phyloP scores from a whole-genome alignment of 2,113 vertebrate genomes.

The Tinamus guttatus region DNA sequence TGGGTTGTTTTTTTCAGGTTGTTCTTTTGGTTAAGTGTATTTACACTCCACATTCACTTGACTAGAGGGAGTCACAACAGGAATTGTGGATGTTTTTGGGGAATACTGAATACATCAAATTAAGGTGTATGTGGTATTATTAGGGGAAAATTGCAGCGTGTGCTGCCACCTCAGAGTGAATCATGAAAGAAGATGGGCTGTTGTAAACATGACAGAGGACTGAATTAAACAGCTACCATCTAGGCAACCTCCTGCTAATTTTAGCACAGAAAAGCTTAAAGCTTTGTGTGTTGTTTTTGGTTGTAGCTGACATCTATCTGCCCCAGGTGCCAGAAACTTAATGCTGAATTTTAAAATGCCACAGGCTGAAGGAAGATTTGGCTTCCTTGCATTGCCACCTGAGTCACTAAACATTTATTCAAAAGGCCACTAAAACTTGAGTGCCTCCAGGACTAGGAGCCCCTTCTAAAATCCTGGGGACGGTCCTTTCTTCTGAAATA shows the following conservation, averaged over 20 bases:
- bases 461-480: neutral
- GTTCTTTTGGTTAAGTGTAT: neutral
- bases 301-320: neutral
- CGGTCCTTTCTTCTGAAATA: neutral
- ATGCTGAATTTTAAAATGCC: neutral
- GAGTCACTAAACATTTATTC: neutral
- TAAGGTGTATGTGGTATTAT: neutral
- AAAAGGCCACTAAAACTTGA: neutral
- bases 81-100: neutral
- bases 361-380: neutral
- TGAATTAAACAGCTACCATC: neutral
- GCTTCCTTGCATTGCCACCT: neutral
- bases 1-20: neutral
- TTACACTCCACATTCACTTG: neutral
- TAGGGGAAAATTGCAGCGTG: neutral
- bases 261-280: neutral
- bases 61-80: neutral
- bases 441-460: neutral
- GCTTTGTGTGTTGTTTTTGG: neutral
- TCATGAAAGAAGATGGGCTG: neutral
- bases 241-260: neutral
- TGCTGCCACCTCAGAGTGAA: neutral
- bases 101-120: neutral
- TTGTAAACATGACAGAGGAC: neutral
- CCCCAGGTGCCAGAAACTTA: neutral